These are phyloP conservation scores for Kuschelorhynchus macadamiae DNA, from an alignment of 2,888 invertebrate genomes.

Conservation along the genomic window DNA sequence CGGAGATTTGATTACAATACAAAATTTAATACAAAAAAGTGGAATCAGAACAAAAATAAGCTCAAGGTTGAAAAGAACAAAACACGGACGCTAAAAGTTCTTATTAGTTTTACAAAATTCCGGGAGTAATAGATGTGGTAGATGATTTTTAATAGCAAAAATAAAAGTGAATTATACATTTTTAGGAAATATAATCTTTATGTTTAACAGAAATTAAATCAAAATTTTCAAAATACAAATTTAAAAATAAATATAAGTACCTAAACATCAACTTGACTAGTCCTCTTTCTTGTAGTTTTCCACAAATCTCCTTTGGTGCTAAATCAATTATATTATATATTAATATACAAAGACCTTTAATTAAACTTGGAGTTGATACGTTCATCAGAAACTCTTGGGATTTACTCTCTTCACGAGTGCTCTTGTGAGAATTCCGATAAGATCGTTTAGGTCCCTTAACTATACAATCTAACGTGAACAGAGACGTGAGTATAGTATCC, in stretches of 20 bases:
- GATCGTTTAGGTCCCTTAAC: constrained; percentile 21
- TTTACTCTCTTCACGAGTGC: constrained; percentile 26
- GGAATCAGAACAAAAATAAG: too few species aligned
- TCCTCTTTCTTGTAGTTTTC: constrained; percentile 68
- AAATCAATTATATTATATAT: constrained; percentile 68
- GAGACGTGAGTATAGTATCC: constrained; percentile 56
- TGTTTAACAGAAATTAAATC: too few species aligned
- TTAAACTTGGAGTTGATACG: constrained; percentile 68
- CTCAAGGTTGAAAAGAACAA: too few species aligned
- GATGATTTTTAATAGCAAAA: too few species aligned
- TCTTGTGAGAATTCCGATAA: constrained; percentile 10
- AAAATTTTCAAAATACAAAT: too few species aligned
- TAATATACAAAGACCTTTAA: constrained; percentile 68
- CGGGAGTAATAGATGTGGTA: too few species aligned
- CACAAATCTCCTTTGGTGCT: constrained; percentile 65
- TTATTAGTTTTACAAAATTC: too few species aligned
- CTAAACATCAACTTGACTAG: constrained; percentile 70
- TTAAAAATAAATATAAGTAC: constrained; percentile 58
- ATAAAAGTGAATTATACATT: too few species aligned
- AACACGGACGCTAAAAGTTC: too few species aligned
- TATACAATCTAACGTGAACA: constrained; percentile 54
- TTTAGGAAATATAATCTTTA: too few species aligned
- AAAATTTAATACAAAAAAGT: too few species aligned
- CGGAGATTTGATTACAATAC: too few species aligned
- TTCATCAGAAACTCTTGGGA: constrained; percentile 30